These are phyloP conservation scores for Drosophila mulleri DNA, from an alignment of 2,888 invertebrate genomes.

Conservation along the genomic window DNA sequence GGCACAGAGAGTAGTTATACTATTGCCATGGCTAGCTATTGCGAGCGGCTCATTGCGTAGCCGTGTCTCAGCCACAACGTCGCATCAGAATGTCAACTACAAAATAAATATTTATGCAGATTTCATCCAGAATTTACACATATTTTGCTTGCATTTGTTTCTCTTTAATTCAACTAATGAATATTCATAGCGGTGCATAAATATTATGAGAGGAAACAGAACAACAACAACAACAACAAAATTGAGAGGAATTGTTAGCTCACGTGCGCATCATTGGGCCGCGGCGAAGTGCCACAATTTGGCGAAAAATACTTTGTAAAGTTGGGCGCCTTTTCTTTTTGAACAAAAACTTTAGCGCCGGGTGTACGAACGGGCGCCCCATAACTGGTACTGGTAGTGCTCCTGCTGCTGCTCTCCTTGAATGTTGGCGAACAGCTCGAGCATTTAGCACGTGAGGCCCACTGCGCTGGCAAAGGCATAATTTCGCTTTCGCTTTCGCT, in stretches of 20 bases:
- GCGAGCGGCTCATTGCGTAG: neutral
- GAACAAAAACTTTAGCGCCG: constrained; percentile 44
- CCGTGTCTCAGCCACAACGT: neutral
- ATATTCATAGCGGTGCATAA: constrained; percentile 16
- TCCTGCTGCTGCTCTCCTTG: neutral
- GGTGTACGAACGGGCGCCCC: neutral
- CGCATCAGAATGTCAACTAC: neutral
- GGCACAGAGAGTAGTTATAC: no score
- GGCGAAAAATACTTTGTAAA: constrained; percentile 28
- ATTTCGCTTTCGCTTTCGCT: constrained; percentile 69
- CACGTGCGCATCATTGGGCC: constrained; percentile 40
- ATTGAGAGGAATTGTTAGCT: neutral
- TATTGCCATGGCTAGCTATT: no score
- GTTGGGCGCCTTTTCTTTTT: constrained; percentile 41
- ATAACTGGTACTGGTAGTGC: neutral
- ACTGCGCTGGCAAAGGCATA: constrained; percentile 56
- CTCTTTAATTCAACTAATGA: constrained; percentile 1
- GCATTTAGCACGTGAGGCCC: constrained; percentile 24
- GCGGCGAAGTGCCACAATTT: constrained; percentile 29
- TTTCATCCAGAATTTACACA: constrained; percentile 7
- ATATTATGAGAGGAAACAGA: neutral
- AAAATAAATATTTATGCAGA: constrained; percentile 5
- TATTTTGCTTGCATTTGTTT: neutral
- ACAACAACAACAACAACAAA: neutral
- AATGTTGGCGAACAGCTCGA: neutral